Base-by-base conservation (phyloP, 2,113 vertebrate genomes). In the Orientallactaga bullata region DNA sequence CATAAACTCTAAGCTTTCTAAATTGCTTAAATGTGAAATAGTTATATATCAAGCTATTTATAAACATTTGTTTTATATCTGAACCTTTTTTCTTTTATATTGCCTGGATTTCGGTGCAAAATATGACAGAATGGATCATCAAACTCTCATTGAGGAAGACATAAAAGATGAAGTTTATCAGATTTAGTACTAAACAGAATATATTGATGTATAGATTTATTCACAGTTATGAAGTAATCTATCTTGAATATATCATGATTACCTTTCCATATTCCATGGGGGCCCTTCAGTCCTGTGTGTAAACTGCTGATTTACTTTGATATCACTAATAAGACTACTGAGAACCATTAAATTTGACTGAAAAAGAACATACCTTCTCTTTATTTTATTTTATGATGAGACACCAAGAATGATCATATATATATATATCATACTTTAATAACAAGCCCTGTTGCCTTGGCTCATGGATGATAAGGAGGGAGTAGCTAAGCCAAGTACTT, bases 291-390 rank as follows among this genome's bases (percentile, higher is more conserved):
- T 39, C 87, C 60, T 5, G 21, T 90, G 87, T 26, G 61, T 93
- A 92, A 96, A 55, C 94, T 82, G 97, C 76, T 85, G 92, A 85
- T 79, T 96, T 96, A 88, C 87, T 95, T 95, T 95, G 63, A 30
- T 26, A 79, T 94, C 96, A 94, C 87, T 89, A 95, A 93, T 32
- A 76, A 3, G 39, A 71, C 37, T 66, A 61, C 17, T 61, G 77
- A 96, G 0, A 85, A 95, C 81, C 85, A 84, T 61, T 16, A 24
- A 58, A 85, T 91, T 66, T 97, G 76, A 94, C 58, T 94, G 88
- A 96, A 94, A 92, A 94, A 68, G 88, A 91, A 69, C 71, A 79
- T 95, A 88, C 66, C 37, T 68, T 47, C 17, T 24, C 15, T 15
- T 0, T 90, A 94, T 84, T 15, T 0, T 90, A 94, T 84, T 94